Percentiles rank a stretch among this genome's conserved stretches.
Evolutionary conservation across 2,113 vertebrate species (phyloP).

Genomic region (Lasiurus cinereus): DNA sequence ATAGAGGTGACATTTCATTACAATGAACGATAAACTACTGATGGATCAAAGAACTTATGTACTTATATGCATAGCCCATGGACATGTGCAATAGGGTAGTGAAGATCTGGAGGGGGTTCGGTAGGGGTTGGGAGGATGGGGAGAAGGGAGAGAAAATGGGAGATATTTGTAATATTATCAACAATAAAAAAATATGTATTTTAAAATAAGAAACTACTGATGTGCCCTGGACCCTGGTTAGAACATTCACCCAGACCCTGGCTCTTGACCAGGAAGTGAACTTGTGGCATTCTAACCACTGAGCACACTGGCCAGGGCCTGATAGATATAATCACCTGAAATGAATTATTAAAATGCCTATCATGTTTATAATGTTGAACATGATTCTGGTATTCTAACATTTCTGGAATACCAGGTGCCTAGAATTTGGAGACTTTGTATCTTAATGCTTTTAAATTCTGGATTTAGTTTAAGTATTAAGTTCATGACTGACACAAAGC

Average conservation of each 20-base stretch:
- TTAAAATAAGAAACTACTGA: no score
- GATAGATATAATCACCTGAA: background rate
- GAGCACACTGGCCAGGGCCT: background rate
- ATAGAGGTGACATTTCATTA: no score
- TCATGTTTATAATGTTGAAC: background rate
- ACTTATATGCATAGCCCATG: no score
- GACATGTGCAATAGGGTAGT: no score
- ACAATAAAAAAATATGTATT: no score
- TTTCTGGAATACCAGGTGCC: background rate
- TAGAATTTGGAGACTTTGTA: background rate
- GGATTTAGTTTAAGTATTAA: background rate
- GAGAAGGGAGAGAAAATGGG: no score
- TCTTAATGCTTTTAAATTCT: slow-evolving; percentile 21
- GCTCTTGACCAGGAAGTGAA: background rate
- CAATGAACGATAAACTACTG: no score
- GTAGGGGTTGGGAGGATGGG: no score
- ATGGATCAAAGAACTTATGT: no score
- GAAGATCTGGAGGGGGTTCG: no score
- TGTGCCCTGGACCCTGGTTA: no score
- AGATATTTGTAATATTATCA: no score
- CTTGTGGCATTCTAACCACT: background rate
- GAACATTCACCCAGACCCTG: background rate
- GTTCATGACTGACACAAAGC: background rate
- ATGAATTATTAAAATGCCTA: background rate
- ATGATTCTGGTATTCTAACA: background rate